Base-by-base conservation (phyloP, 1,140 invertebrate species). In the Forficula auricularia region DNA sequence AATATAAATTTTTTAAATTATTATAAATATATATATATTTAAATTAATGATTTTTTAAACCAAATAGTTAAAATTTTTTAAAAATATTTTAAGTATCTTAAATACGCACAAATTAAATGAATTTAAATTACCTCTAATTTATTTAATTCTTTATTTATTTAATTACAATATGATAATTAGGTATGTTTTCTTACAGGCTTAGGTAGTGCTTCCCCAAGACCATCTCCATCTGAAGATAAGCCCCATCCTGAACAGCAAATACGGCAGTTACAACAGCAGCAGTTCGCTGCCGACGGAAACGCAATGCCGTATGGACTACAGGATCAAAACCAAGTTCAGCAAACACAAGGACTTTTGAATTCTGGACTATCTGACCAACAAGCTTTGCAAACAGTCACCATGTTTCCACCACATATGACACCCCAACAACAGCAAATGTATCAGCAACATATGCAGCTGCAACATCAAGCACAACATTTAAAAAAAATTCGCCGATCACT, bases 361-460 rank as follows among this genome's bases (percentile, higher is more conserved):
- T 6, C 34, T 6, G 34, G 34, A 6, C n/a, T 36, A 4, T 6
- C 34, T 13, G 34, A 13, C 7, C 34, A 36, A 18, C 34, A 36
- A 48, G 44, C 18, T 37, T 43, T 32, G 44, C 22, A 27, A 27
- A 27, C 22, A 6, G 22, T 27, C 10, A 27, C 52, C 13, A 44
- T 53, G 34, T 54, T 54, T 44, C 49, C 53, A 9, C 56, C 56
- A 40, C 55, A 54, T 31, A 45, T 57, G 33, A 58, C 51, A 13
- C 61, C 61, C 22, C 60, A 63, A 31, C 61, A 65, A 45, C 60
- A 61, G 37, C 57, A 59, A 44, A 61, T 61, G 59, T 61, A 63
- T 49, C 60, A 64, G 46, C 58, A 62, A 43, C 60, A 64, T 46
- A 63, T 62, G 59, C 61, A 63, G 41, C 48, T 63, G n/a, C 61